Conservation (phyloP, 1,140 invertebrate species). For the Mylabris phalerata region DNA sequence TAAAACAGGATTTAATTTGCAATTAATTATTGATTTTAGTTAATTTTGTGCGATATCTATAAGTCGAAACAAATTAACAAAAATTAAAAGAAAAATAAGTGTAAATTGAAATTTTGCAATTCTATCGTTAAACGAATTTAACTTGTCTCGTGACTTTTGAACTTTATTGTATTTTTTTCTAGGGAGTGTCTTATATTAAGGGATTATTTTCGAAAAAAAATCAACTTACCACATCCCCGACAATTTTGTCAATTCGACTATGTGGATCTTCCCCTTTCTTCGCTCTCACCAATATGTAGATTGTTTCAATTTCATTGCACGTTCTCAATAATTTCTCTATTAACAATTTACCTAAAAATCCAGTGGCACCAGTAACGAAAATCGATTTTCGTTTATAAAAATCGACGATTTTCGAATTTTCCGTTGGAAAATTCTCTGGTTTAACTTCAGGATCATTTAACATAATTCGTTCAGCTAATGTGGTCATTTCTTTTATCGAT, state of each 20-base stretch:
- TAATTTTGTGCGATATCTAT: no score
- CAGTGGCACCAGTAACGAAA: constrained; percentile 35
- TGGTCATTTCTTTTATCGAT: no score
- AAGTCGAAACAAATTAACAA: no score
- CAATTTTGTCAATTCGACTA: constrained; percentile 59
- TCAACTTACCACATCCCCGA: constrained; percentile 47
- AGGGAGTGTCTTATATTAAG: no score
- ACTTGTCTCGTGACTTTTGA: no score
- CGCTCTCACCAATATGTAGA: constrained; percentile 72
- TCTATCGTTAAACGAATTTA: no score
- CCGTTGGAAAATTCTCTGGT: constrained; percentile 6
- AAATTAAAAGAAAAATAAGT: no score
- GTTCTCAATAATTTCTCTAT: constrained; percentile 76
- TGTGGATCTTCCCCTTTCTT: constrained; percentile 72
- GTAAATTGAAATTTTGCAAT: no score
- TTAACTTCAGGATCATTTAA: not conserved
- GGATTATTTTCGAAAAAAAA: not conserved
- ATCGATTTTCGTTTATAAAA: constrained; percentile 31
- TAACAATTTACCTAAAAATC: constrained; percentile 49
- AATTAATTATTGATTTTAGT: no score
- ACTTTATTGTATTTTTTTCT: no score
- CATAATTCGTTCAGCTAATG: no score
- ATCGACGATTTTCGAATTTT: constrained; percentile 25
- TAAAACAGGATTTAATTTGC: no score
- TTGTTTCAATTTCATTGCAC: constrained; percentile 64